Conservation (phyloP, 2,888 invertebrate genomes). For the Gari tellinella region DNA sequence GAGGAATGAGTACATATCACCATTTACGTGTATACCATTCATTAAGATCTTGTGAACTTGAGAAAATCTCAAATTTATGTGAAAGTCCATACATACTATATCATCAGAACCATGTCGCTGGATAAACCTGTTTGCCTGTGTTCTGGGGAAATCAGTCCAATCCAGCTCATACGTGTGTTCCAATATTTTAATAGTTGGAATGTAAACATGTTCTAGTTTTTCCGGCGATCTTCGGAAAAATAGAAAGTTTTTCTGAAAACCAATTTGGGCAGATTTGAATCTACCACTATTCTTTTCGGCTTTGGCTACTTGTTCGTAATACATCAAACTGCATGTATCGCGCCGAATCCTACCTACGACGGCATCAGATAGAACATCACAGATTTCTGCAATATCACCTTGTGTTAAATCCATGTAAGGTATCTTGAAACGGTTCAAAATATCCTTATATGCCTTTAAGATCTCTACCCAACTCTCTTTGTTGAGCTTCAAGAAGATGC, state of each 20-base stretch:
- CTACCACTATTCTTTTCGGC: conserved; percentile 1
- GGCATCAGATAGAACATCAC: conserved; percentile 8
- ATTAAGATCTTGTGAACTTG: conserved; percentile 40
- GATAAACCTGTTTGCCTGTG: conserved; percentile 44
- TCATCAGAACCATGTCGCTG: conserved; percentile 23
- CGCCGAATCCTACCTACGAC: conserved; percentile 18
- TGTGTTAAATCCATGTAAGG: conserved; percentile 24
- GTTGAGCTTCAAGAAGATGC: not conserved
- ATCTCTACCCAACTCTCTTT: conserved; percentile 6
- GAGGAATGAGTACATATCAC: conserved; percentile 38
- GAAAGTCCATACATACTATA: conserved; percentile 38
- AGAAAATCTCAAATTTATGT: conserved; percentile 33
- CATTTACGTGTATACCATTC: conserved; percentile 40
- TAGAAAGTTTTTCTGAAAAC: conserved; percentile 23
- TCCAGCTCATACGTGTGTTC: conserved; percentile 31
- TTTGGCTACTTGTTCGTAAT: conserved; percentile 14
- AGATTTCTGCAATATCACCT: not conserved
- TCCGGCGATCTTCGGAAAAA: conserved; percentile 16
- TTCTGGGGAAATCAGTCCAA: conserved; percentile 32
- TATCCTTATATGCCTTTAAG: conserved; percentile 8
- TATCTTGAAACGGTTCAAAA: conserved; percentile 14
- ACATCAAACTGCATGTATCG: conserved; percentile 7
- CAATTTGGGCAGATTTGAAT: not conserved
- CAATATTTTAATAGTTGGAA: conserved; percentile 42
- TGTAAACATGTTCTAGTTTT: conserved; percentile 5